Base-by-base conservation (phyloP, 2,888 invertebrate genomes). In the Ophion ellenae region DNA sequence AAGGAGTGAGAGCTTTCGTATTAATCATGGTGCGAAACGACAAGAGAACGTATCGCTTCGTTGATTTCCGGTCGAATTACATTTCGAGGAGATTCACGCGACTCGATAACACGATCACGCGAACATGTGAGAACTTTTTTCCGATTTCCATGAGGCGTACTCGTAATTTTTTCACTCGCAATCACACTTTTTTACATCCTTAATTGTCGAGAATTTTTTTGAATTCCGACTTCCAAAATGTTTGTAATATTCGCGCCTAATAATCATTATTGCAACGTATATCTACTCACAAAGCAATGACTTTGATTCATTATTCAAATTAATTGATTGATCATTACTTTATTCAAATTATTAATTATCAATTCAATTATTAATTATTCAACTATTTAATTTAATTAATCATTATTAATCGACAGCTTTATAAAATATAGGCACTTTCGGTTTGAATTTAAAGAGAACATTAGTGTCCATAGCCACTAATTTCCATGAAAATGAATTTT, bases 1-100 rank as follows among this genome's bases (percentile, higher is more conserved):
- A n/a, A 47, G 53, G 78, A 79, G 70, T 47, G 45, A 61, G 9
- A n/a, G 76, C 20, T 64, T 64, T 80, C 71, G 47, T 64, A 71
- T 71, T 61, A 63, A 78, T 61, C 61, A 64, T 61, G 36, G 70
- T 61, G 53, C 28, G 61, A 84, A 77, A 70, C 57, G 47, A 78
- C 75, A 36, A 47, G 70, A 70, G 59, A 78, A 64, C 47, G 74
- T 69, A 67, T 75, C 75, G 79, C 73, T 80, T 80, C 75, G 84
- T 74, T 84, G 75, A 71, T 66, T 79, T 59, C 69, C 74, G 76
- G 79, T 85, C 79, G 71, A 59, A 76, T 84, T 82, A 59, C 59
- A 79, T 84, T 85, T 61, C 74, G 32, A 28, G 47, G 20, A 57
- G 59, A 66, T 76, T 59, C 69, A 69, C 70, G 63, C 61, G 75